Evolutionary conservation across 2,888 invertebrate species (phyloP).

Genomic region (Didymodactylos carnosus): DNA sequence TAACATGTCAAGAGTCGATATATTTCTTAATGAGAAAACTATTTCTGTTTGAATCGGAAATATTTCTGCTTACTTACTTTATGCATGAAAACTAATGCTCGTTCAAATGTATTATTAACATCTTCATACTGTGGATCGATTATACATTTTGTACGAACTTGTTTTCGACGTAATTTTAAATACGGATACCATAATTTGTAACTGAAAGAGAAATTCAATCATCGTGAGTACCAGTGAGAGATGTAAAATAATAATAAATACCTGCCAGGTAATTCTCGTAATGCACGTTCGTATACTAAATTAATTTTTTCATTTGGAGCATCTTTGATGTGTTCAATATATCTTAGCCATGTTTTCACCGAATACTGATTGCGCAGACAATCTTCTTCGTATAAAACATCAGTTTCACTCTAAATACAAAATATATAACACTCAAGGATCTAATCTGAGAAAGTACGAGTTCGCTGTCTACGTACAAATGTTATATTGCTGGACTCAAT

Average conservation of each 20-base stretch:
- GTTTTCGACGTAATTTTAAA: constrained; percentile 59
- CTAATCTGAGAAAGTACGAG: no score
- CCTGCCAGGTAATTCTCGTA: constrained; percentile 87
- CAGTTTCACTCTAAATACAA: constrained; percentile 47
- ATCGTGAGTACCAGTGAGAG: no score
- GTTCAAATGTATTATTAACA: constrained; percentile 85
- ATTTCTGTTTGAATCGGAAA: not conserved
- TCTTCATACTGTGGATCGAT: constrained; percentile 70
- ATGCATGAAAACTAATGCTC: constrained; percentile 91
- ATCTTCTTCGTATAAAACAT: constrained; percentile 93
- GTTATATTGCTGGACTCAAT: no score
- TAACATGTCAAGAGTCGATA: not conserved
- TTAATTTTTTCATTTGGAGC: constrained; percentile 49
- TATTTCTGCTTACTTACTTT: no score
- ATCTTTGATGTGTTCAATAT: constrained; percentile 74
- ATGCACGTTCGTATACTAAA: constrained; percentile 76
- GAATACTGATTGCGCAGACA: constrained; percentile 88
- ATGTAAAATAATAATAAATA: no score
- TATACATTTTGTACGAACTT: constrained; percentile 56
- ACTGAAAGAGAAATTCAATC: constrained; percentile 32
- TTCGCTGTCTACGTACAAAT: no score
- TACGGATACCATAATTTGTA: constrained; percentile 96
- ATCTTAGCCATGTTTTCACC: constrained; percentile 90
- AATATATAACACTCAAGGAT: no score
- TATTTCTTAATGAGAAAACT: not conserved